Conservation (phyloP, 2,797 vertebrate genomes). For the Delichon dasypus region DNA sequence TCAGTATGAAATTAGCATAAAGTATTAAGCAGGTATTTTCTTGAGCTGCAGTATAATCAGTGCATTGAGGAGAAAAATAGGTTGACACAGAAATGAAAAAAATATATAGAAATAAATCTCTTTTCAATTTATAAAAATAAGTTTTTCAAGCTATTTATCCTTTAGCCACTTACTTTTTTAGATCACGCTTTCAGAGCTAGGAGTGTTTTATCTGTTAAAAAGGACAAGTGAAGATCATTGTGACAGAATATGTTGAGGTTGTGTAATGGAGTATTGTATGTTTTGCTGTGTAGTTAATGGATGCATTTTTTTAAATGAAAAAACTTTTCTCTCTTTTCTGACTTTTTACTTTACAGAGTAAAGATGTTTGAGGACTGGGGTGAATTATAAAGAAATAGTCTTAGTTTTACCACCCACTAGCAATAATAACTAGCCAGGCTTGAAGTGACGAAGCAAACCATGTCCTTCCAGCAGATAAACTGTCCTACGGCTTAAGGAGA, state of each 20-base stretch:
- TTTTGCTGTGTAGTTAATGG: background rate
- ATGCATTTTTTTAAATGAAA: background rate
- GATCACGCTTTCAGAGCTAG: background rate
- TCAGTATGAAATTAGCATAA: slow-evolving; percentile 43
- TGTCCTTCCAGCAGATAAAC: background rate
- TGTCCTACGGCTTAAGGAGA: background rate
- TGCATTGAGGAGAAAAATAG: background rate
- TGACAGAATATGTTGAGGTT: background rate
- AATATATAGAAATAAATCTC: background rate
- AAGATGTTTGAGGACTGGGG: background rate
- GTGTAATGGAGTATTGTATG: background rate
- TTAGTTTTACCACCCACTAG: background rate
- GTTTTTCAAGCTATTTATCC: background rate
- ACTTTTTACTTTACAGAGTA: too few species aligned
- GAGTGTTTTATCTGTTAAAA: background rate
- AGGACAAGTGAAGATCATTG: background rate
- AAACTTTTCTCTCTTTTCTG: background rate
- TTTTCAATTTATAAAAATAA: background rate
- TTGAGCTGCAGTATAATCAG: background rate
- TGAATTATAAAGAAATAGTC: background rate
- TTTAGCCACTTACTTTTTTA: background rate
- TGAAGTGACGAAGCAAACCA: background rate
- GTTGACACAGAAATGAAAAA: slow-evolving; percentile 11
- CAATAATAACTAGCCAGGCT: background rate
- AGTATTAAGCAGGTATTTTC: slow-evolving; percentile 40